Base-by-base conservation (phyloP, 2,113 vertebrate genomes). In the Chelonoidis abingdonii region DNA sequence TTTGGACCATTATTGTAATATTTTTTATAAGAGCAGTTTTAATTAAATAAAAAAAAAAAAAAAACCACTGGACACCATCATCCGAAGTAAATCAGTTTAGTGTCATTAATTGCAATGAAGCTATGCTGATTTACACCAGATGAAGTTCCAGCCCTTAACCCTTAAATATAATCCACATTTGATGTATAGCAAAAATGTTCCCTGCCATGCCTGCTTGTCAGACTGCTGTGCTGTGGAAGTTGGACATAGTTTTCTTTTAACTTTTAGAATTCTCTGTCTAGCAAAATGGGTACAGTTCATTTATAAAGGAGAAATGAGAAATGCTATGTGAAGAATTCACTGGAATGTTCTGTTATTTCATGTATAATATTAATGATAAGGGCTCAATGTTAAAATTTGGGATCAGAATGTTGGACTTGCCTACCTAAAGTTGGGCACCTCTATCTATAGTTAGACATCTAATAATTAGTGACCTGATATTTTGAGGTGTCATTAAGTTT, bases 101-200 rank as follows among this genome's bases (percentile, higher is more conserved):
- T 31, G 35, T 89, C 22, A 49, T 10, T 86, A 84, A 11, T 56
- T 78, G 90, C 8, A 41, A 17, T 76, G 38, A 69, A 2, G 1
- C 8, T 14, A 5, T 5, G 17, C 0, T 0, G 65, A 13, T 0
- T 0, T 31, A 44, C 0, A 0, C 0, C 0, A 78, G 35, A 29
- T 27, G 82, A 85, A 16, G 47, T 87, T 13, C 27, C 17, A 49
- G 49, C 47, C 11, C 50, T 35, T 41, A 91, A 0, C 6, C 7
- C 22, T 9, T 56, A 16, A 10, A 35, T 8, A 27, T 9, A 31
- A 41, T 35, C 52, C 53, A 53, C 35, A 56, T 0, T 19, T 54
- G 38, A 11, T 59, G 57, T 59, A 10, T 25, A 90, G 22, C 10
- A 80, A 49, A 27, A 87, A 7, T 3, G 24, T 44, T 80, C 88